These are phyloP conservation scores for Drymodes brunneopygia DNA, from an alignment of 2,113 vertebrate species.

Conservation along the genomic window DNA sequence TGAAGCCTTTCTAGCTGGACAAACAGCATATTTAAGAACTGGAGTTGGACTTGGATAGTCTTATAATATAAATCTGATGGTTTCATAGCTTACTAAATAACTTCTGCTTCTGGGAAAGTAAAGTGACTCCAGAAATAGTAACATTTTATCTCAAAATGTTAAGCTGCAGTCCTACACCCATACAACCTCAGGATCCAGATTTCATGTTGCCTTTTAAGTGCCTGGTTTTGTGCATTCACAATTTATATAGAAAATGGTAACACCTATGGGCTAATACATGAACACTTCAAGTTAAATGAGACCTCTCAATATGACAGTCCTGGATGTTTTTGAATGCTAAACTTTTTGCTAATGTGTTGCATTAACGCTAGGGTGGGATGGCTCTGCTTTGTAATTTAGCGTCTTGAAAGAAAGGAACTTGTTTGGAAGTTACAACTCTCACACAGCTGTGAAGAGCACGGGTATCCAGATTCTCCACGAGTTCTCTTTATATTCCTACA, in stretches of 20 bases:
- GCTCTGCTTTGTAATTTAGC: neutral
- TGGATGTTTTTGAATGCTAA: neutral
- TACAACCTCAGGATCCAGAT: neutral
- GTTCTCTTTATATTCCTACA: neutral
- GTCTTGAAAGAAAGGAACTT: neutral
- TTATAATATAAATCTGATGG: neutral
- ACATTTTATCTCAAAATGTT: neutral
- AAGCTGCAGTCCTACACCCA: neutral
- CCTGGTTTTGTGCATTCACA: neutral
- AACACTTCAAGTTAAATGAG: neutral
- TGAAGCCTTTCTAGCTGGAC: neutral
- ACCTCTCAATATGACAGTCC: neutral
- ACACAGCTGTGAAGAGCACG: fast-evolving
- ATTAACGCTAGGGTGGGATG: neutral
- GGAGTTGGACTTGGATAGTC: neutral
- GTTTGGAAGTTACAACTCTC: neutral
- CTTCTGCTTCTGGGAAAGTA: neutral
- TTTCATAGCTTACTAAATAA: neutral
- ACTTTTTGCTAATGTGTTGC: neutral
- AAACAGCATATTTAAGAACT: neutral
- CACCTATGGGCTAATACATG: neutral
- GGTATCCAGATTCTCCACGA: too few species aligned
- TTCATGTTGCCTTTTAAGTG: neutral
- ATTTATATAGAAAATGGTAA: fast-evolving
- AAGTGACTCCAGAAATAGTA: neutral